phyloP scores from a whole-genome alignment of 1,140 invertebrate genomes.

The Leptopilina boulardi region DNA sequence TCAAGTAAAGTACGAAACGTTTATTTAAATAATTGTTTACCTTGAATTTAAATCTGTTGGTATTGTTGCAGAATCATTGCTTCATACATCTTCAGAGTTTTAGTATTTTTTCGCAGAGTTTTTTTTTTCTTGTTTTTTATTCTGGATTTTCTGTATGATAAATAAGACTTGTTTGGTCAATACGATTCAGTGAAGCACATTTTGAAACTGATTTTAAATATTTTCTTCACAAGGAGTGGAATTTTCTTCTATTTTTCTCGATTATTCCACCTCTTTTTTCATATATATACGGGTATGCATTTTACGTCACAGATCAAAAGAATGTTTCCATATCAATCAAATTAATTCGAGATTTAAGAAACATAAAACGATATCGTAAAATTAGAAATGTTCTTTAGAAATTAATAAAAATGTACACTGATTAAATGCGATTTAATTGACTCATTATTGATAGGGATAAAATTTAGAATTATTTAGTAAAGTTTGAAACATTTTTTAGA shows the following conservation, averaged over 20 bases:
- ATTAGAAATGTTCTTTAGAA: no score
- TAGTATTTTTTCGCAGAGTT: no score
- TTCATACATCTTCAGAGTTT: no score
- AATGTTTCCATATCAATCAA: conserved; percentile 3
- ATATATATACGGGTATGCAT: background rate
- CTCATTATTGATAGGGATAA: no score
- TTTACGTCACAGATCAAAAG: background rate
- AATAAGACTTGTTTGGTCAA: background rate
- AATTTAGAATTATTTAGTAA: no score
- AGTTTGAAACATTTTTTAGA: no score
- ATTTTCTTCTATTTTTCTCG: background rate
- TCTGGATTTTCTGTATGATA: background rate
- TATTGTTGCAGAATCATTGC: no score
- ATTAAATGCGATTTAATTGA: no score
- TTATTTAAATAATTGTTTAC: no score
- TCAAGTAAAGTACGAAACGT: no score
- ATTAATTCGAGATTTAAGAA: conserved; percentile 2
- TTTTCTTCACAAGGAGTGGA: background rate
- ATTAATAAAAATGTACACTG: no score
- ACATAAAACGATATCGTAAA: background rate
- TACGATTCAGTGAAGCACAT: background rate
- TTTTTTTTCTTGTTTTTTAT: background rate
- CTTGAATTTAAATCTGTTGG: no score
- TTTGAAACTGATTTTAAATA: background rate
- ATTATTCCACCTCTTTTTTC: conserved; percentile 3